Evolutionary conservation across 2,113 vertebrate genomes (phyloP).

Genomic region (Tetraodon nigroviridis): DNA sequence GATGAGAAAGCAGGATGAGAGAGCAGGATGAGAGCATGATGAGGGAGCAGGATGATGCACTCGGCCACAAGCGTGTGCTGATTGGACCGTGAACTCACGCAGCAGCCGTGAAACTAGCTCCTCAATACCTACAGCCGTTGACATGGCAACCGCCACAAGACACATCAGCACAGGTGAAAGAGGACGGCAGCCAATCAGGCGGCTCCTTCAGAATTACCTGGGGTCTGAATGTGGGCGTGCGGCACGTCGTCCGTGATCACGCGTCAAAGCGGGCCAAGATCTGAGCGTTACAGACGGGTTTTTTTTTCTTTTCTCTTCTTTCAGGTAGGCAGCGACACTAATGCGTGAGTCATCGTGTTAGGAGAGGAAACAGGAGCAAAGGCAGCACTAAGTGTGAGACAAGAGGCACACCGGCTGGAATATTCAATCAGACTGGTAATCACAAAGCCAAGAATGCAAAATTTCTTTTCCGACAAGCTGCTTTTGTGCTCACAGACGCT

Average conservation of each 20-base stretch:
- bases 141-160: constrained; percentile 40
- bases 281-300: constrained; percentile 7
- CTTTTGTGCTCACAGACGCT: constrained; percentile 47
- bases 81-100: constrained; percentile 30
- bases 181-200: constrained; percentile 32
- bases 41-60: constrained; percentile 20
- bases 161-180: constrained; percentile 40
- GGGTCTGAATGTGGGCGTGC: constrained; percentile 50
- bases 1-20: constrained; percentile 35
- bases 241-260: constrained; percentile 49
- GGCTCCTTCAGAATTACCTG: constrained; percentile 33
- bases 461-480: constrained; percentile 51
- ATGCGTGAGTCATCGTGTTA: constrained; percentile 37
- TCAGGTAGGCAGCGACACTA: constrained; percentile 7
- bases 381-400: constrained; percentile 36
- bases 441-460: constrained; percentile 39
- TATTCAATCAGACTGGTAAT: constrained; percentile 54
- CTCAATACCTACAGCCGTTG: constrained; percentile 21
- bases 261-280: constrained; percentile 53
- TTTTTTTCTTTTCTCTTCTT: too few species aligned
- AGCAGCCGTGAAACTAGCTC: constrained; percentile 30
- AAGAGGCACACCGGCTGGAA: constrained; percentile 45
- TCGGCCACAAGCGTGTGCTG: constrained; percentile 34
- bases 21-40: constrained; percentile 29
- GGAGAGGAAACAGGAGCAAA: constrained; percentile 48